Evolutionary conservation across 2,113 vertebrate species (phyloP).

Genomic region (Cardinalis cardinalis): DNA sequence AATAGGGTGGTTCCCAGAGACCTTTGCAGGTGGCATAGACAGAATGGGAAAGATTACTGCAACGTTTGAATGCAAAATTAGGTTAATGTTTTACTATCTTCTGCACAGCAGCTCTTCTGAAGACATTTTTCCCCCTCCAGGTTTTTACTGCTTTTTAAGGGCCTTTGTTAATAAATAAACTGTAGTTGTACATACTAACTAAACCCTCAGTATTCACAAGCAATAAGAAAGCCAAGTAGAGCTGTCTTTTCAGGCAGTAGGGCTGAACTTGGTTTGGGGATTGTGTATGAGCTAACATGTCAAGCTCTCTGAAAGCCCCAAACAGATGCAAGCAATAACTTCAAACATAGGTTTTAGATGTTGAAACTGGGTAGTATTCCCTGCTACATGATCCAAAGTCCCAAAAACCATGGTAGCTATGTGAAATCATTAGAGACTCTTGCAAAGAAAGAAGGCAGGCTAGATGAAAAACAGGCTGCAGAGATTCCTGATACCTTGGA

Average conservation of each 20-base stretch:
- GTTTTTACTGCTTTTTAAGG: slow-evolving; percentile 65
- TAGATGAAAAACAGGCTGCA: slow-evolving; percentile 20
- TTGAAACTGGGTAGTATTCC: slow-evolving; percentile 40
- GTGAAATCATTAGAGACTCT: slow-evolving; percentile 11
- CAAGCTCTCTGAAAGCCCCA: slow-evolving; percentile 65
- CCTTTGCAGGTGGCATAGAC: background rate
- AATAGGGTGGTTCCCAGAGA: background rate
- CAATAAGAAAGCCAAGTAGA: slow-evolving; percentile 74
- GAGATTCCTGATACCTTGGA: background rate
- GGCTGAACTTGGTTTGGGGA: slow-evolving; percentile 69
- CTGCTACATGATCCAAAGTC: slow-evolving; percentile 60
- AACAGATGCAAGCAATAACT: slow-evolving; percentile 77
- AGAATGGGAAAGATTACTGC: slow-evolving; percentile 15
- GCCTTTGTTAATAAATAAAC: slow-evolving; percentile 67
- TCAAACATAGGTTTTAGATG: slow-evolving; percentile 49
- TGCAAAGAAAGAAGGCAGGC: slow-evolving; percentile 20
- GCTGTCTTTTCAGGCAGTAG: slow-evolving; percentile 55
- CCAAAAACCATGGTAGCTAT: slow-evolving; percentile 17
- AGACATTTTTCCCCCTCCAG: background rate
- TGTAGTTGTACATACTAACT: slow-evolving; percentile 67
- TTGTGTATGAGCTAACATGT: slow-evolving; percentile 55
- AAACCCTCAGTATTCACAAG: slow-evolving; percentile 79
- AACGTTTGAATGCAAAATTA: slow-evolving; percentile 46
- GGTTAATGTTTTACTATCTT: slow-evolving; percentile 34
- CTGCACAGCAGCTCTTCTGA: slow-evolving; percentile 49